Conservation (phyloP, 2,113 vertebrate genomes). For the Poicephalus gulielmi region DNA sequence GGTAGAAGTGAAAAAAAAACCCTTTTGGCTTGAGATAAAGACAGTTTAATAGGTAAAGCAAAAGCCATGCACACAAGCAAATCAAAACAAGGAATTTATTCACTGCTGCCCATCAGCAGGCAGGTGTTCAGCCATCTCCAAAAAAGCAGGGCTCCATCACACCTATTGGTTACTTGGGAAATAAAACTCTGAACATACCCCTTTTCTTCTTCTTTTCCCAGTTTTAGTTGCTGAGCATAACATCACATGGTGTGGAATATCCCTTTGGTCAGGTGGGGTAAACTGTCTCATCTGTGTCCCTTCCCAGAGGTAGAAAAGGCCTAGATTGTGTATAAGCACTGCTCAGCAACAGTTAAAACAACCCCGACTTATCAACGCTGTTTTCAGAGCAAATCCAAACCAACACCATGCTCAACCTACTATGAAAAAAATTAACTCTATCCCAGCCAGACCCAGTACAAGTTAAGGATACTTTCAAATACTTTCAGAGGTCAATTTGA, state of each 20-base stretch:
- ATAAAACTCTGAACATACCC: background rate
- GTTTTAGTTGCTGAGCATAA: background rate
- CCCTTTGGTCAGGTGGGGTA: background rate
- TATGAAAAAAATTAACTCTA: background rate
- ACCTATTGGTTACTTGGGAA: background rate
- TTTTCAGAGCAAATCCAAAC: background rate
- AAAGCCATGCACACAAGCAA: background rate
- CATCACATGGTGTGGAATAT: background rate
- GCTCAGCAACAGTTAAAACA: background rate
- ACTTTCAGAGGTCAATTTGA: background rate
- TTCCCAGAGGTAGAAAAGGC: background rate
- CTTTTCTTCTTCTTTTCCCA: background rate
- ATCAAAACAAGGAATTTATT: background rate
- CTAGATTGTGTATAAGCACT: background rate
- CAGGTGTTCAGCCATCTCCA: background rate
- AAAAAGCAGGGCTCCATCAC: background rate
- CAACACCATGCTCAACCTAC: accelerated
- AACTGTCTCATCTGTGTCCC: background rate
- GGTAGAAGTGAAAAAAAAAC: background rate
- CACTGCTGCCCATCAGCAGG: background rate
- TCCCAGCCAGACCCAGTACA: background rate
- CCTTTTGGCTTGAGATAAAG: background rate
- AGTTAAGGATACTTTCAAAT: background rate
- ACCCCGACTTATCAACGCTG: background rate
- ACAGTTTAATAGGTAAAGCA: background rate